Evolutionary conservation across 1,140 invertebrate genomes (phyloP).

Genomic region (Scaptomyza montana): DNA sequence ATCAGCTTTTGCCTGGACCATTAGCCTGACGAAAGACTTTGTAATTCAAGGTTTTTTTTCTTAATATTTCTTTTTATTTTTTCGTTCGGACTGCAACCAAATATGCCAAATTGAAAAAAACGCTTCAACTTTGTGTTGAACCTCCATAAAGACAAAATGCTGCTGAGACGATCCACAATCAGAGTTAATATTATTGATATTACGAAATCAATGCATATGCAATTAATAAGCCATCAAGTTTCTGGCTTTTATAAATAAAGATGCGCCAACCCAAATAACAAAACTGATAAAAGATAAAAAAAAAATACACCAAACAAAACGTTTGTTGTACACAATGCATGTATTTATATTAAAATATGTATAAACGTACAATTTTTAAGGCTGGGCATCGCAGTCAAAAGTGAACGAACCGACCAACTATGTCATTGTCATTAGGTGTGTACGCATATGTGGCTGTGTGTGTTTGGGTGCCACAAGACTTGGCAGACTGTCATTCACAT

Average conservation of each 20-base stretch:
- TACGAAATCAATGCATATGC: constrained; percentile 49
- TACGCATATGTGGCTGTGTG: constrained; percentile 6
- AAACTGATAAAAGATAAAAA: constrained; percentile 4
- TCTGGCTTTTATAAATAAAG: constrained; percentile 15
- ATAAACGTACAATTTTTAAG: constrained; percentile 23
- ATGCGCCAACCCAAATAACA: constrained; percentile 25
- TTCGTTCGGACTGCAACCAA: constrained; percentile 57
- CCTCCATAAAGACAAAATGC: neutral
- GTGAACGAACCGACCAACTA: constrained; percentile 49
- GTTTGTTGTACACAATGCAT: neutral
- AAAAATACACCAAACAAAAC: constrained; percentile 5
- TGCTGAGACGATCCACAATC: constrained; percentile 13
- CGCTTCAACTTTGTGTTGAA: neutral
- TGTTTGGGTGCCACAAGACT: constrained; percentile 2
- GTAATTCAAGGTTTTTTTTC: constrained; percentile 76
- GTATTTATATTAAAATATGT: constrained; percentile 11
- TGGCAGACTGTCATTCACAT: constrained; percentile 10
- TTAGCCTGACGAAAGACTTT: constrained; percentile 59
- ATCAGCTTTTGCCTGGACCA: constrained; percentile 56
- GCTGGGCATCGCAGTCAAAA: constrained; percentile 42
- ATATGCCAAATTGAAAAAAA: constrained; percentile 31
- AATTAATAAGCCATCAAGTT: constrained; percentile 42
- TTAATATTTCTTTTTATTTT: constrained; percentile 30
- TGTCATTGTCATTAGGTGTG: constrained; percentile 42
- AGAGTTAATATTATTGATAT: constrained; percentile 35